Base-by-base conservation (phyloP, 1,140 invertebrate species). In the Heliconius hermathena region DNA sequence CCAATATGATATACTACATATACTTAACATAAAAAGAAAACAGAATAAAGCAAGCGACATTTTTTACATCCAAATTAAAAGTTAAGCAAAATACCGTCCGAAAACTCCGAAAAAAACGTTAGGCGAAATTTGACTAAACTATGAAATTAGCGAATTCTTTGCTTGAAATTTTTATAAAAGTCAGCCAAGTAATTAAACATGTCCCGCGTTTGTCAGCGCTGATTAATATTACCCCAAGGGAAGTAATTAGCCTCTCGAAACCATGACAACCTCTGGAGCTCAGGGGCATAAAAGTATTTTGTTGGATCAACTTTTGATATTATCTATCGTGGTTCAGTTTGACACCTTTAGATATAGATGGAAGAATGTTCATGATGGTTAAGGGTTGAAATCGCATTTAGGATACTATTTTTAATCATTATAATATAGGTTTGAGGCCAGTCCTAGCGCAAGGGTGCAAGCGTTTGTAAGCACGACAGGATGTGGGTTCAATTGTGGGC, bases 41-140 rank as follows among this genome's bases (percentile, higher is more conserved):
- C n/a, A 22, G 0, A 26, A n/a, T 29, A 26, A 26, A 22, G n/a
- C n/a, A 66, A 29, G 5, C 26, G 26, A 66, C 26, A 66, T 66
- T 29, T 66, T 66, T 16, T 5, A n/a, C 3, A 2, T 26, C 9
- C 4, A 66, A 66, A 66, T 66, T 66, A 18, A 29, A 26, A 66
- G 29, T 66, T 16, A 29, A 66, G 13, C 5, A 66, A 66, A 29
- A 66, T 29, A 66, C 11, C 60, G 26, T 29, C 11, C 3, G 16
- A 66, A 29, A 66, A 66, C 22, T 66, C 26, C 0, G 8, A 26
- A 16, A 57, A 36, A 60, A 79, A 82, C 46, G 13, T 74, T 49
- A 74, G 26, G n/a, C 73, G 46, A 46, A 74, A 74, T 72, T 72
- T 66, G 22, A 66, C 60, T 29, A 66, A 66, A 66, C 60, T 66